A percentile compares a stretch with the other conserved stretches of the same genome.
These are phyloP conservation scores for Luffia ferchaultella DNA, from an alignment of 2,888 invertebrate genomes.

Conservation along the genomic window DNA sequence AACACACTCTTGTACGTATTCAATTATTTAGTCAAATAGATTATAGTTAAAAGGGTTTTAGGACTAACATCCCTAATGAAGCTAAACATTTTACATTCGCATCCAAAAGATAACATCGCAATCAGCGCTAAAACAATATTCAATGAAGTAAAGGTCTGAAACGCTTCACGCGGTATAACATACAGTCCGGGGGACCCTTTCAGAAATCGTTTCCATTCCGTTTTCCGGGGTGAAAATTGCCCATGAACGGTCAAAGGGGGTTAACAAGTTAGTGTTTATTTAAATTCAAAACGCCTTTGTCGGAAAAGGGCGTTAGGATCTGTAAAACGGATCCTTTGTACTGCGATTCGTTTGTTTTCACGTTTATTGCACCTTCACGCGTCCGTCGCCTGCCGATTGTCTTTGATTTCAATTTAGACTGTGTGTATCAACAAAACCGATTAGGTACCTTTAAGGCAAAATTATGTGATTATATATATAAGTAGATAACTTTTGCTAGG, in stretches of 20 bases:
- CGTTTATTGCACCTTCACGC: background rate
- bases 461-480: too few relatives aligned
- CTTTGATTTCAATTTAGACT: background rate
- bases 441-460: too few relatives aligned
- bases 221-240: conserved; percentile 62
- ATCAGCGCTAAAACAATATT: background rate
- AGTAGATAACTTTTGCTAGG: too few relatives aligned
- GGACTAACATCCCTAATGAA: too few relatives aligned
- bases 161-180: background rate
- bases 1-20: too few relatives aligned
- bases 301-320: conserved; percentile 59
- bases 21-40: too few relatives aligned
- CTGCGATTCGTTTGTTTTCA: conserved; percentile 27
- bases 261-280: conserved; percentile 63
- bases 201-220: conserved; percentile 57
- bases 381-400: background rate
- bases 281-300: conserved; percentile 55
- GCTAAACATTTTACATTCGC: background rate
- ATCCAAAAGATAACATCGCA: background rate
- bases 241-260: conserved; percentile 61
- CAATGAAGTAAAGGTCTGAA: background rate
- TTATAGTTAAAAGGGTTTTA: too few relatives aligned
- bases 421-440: too few relatives aligned
- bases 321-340: conserved; percentile 52
- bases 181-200: conserved; percentile 34